These are phyloP conservation scores for Geopemphigus sp. DNA, from an alignment of 1,140 invertebrate species.

Conservation along the genomic window DNA sequence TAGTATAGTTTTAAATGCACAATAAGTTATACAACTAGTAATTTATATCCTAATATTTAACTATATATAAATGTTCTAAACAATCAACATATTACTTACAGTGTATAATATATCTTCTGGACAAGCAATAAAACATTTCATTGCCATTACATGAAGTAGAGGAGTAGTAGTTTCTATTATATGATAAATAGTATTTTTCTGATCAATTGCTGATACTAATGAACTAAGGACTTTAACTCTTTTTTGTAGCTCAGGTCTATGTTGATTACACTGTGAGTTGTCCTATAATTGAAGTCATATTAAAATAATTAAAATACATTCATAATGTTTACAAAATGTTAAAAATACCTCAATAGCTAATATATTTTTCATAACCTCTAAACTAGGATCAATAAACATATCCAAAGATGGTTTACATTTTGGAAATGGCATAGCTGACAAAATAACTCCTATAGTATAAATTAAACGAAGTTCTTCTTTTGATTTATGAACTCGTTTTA, in stretches of 20 bases:
- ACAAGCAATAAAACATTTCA: slow-evolving; percentile 35
- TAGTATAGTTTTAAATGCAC: background rate
- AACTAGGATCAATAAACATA: slow-evolving; percentile 28
- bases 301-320: background rate
- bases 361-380: slow-evolving; percentile 24
- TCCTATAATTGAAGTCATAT: slow-evolving; percentile 8
- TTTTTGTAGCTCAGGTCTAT: slow-evolving; percentile 22
- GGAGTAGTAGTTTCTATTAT: slow-evolving; percentile 27
- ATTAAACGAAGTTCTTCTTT: slow-evolving; percentile 44
- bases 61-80: no score
- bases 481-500: slow-evolving; percentile 26
- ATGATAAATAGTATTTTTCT: slow-evolving; percentile 15
- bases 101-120: slow-evolving; percentile 34
- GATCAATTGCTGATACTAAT: slow-evolving; percentile 43
- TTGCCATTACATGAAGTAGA: slow-evolving; percentile 11
- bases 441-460: slow-evolving; percentile 41
- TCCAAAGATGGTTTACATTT: slow-evolving; percentile 30
- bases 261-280: slow-evolving; percentile 6
- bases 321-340: background rate
- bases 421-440: slow-evolving; percentile 33
- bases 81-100: slow-evolving; percentile 13
- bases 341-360: slow-evolving; percentile 31
- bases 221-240: slow-evolving; percentile 37
- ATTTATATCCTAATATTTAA: background rate
- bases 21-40: background rate